A percentile compares a stretch with the other conserved stretches of the same genome.
These are phyloP conservation scores for Hyles euphorbiae DNA, from an alignment of 1,140 invertebrate species.

Conservation along the genomic window DNA sequence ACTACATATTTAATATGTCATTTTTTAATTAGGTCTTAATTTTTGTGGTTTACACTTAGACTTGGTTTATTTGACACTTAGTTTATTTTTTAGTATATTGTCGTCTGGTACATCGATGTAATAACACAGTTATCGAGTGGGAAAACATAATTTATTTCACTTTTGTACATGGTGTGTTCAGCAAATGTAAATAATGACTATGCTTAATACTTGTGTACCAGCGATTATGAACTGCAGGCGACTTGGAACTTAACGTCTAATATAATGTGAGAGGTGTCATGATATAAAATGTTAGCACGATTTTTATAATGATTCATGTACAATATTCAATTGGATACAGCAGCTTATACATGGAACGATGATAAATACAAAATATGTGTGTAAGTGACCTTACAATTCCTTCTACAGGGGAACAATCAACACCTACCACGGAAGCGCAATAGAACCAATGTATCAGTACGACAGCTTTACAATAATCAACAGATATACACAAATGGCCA, in stretches of 20 bases:
- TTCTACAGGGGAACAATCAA: conserved; percentile 25
- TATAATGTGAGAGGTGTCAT: conserved; percentile 49
- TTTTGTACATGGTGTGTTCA: conserved; percentile 63
- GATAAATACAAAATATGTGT: not conserved
- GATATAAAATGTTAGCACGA: conserved; percentile 46
- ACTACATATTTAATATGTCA: too few species aligned
- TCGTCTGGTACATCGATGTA: not conserved
- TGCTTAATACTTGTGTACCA: conserved; percentile 23
- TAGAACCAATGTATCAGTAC: conserved; percentile 2
- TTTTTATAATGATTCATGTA: conserved; percentile 6
- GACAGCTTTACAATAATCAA: too few species aligned
- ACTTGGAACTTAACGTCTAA: conserved; percentile 32
- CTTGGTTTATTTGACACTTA: too few species aligned
- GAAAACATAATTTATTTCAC: conserved; percentile 68
- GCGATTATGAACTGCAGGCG: too few species aligned
- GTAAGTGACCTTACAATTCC: conserved; percentile 24
- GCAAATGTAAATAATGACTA: conserved; percentile 57
- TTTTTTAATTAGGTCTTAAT: too few species aligned
- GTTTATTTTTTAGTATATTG: too few species aligned
- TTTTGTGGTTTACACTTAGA: too few species aligned
- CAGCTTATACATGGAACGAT: not conserved
- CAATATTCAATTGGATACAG: not conserved
- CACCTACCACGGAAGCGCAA: not conserved
- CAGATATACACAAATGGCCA: too few species aligned
- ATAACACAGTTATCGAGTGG: conserved; percentile 31